These are phyloP conservation scores for Epistrophe grossulariae DNA, from an alignment of 2,888 invertebrate species.

Conservation along the genomic window DNA sequence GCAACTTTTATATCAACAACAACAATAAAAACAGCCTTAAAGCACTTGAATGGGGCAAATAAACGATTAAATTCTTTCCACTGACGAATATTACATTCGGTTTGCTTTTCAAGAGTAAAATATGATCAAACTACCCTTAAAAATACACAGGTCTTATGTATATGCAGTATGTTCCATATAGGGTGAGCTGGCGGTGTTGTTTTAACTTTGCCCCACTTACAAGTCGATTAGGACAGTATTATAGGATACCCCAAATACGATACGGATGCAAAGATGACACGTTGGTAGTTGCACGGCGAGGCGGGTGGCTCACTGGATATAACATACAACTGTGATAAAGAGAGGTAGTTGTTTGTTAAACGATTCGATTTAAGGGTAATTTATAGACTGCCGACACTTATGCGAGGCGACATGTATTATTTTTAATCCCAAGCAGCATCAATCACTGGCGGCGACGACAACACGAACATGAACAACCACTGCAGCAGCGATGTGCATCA, in stretches of 20 bases:
- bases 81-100: constrained; percentile 22
- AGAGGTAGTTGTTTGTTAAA: constrained; percentile 49
- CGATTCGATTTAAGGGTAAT: constrained; percentile 65
- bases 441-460: constrained; percentile 39
- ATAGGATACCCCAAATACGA: constrained; percentile 18
- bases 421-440: constrained; percentile 44
- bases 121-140: constrained; percentile 42
- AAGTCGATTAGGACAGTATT: constrained; percentile 44
- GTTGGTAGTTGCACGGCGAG: neutral
- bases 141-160: neutral
- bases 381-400: constrained; percentile 53
- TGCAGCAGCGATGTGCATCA: constrained; percentile 51
- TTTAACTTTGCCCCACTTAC: constrained; percentile 35
- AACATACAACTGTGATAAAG: constrained; percentile 2
- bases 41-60: constrained; percentile 49
- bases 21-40: constrained; percentile 18
- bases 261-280: neutral
- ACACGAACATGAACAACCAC: neutral
- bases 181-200: neutral
- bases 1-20: constrained; percentile 1
- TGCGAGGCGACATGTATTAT: constrained; percentile 42
- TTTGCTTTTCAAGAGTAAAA: constrained; percentile 39
- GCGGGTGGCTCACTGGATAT: neutral
- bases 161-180: neutral
- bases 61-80: constrained; percentile 40